These are phyloP conservation scores for Sarcophaga caerulescens DNA, from an alignment of 2,888 invertebrate species.

Conservation along the genomic window DNA sequence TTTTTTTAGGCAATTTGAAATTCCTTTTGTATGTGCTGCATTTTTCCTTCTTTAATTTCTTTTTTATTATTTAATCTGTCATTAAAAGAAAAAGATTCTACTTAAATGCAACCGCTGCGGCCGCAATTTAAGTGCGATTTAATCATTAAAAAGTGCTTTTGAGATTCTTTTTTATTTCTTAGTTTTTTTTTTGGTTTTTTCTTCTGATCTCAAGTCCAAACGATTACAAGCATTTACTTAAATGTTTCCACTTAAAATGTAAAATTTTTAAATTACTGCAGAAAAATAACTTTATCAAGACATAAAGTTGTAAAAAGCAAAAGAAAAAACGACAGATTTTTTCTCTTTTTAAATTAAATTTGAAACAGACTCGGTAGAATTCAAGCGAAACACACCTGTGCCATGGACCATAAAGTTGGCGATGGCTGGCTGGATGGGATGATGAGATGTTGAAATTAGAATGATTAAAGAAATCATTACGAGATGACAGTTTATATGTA, in stretches of 20 bases:
- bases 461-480: conserved; percentile 64
- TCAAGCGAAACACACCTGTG: conserved; percentile 57
- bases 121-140: conserved; percentile 27
- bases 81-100: neutral
- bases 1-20: neutral
- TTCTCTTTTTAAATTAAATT: neutral
- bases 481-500: conserved; percentile 22
- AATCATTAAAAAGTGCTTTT: conserved; percentile 48
- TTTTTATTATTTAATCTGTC: conserved; percentile 36
- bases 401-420: conserved; percentile 28
- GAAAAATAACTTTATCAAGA: conserved; percentile 55
- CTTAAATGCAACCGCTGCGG: neutral
- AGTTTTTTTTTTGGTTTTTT: too few relatives aligned
- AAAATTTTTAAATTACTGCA: conserved; percentile 55
- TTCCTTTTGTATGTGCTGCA: too few relatives aligned
- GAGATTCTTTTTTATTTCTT: neutral
- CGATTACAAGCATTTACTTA: conserved; percentile 26
- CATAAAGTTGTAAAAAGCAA: conserved; percentile 30
- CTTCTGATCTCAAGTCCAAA: neutral
- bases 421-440: neutral
- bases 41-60: neutral
- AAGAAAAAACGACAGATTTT: neutral
- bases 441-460: conserved; percentile 53
- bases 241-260: conserved; percentile 56
- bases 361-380: neutral